Evolutionary conservation across 2,113 vertebrate genomes (phyloP).

Genomic region (Pomatostomus ruficeps): DNA sequence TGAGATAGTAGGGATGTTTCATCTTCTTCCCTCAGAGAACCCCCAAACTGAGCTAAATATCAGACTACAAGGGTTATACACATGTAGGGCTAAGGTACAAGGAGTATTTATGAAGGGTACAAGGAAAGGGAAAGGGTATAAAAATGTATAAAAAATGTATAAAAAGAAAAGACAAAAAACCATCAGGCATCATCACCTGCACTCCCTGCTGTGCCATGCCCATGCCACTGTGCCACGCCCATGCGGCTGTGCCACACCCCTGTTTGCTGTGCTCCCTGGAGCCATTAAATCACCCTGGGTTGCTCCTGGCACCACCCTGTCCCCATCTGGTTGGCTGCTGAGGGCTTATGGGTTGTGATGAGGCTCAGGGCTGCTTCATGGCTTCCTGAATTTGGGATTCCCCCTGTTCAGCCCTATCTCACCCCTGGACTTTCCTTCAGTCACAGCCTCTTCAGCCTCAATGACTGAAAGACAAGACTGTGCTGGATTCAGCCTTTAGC

Average conservation of each 20-base stretch:
- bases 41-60: too few relatives aligned
- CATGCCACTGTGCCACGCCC: rapidly evolving
- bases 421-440: neutral
- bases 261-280: neutral
- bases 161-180: too few relatives aligned
- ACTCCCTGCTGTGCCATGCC: too few relatives aligned
- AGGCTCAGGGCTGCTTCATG: neutral
- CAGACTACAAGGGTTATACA: too few relatives aligned
- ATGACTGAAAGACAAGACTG: rapidly evolving
- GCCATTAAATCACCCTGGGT: neutral
- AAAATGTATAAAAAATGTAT: too few relatives aligned
- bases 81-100: too few relatives aligned
- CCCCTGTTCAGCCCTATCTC: neutral
- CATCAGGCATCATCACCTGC: too few relatives aligned
- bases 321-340: neutral
- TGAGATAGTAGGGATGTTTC: too few relatives aligned
- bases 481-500: neutral
- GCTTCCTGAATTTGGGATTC: neutral
- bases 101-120: too few relatives aligned
- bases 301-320: neutral
- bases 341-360: neutral
- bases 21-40: too few relatives aligned
- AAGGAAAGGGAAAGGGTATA: too few relatives aligned
- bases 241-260: rapidly evolving
- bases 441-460: neutral